Evolutionary conservation across 2,888 invertebrate genomes (phyloP), one percentile per base, ranked within the genome.

Genomic region (Eristalis pertinax): DNA sequence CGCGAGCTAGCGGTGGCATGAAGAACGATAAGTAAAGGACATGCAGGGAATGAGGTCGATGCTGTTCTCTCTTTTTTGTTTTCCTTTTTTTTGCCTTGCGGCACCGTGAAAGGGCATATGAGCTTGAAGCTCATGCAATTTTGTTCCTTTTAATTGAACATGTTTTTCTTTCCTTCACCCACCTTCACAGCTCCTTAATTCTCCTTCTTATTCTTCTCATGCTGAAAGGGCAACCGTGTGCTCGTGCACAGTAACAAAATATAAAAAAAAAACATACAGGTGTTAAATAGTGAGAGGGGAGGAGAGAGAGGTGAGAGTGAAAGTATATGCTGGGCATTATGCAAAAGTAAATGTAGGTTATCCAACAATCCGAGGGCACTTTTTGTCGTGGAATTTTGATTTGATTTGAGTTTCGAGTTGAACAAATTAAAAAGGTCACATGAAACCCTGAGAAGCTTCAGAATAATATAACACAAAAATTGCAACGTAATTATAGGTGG

Each of bases 341-440:
- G 83, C 86, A 75, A 86, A 86, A 68, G 56, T 67, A 83, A 86
- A 86, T 86, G 78, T 86, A 75, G 86, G 86, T 86, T 86, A 86
- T 86, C 86, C 82, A 72, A 79, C 86, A 82, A 86, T 86, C 75
- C 63, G 78, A 83, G 82, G 86, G 74, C 80, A 72, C 19, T 85
- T 67, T 69, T 68, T 80, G 56, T 70, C 74, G 70, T 72, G 84
- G 75, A 60, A 41, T 74, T 82, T 82, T 75, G 64, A 86, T 86
- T 83, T 86, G 78, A 79, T 75, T 78, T 86, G 62, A 62, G 78
- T 76, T 60, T 62, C 58, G 43, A 78, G 78, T 70, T 73, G 72
- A 80, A 81, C 85, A 69, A 81, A 85, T 74, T 74, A 74, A 81
- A 85, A 85, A 81, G 73, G 77, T 84, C 84, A 74, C 22, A 73